Conservation (phyloP, 2,888 invertebrate species). For the Tanypteryx hageni region DNA sequence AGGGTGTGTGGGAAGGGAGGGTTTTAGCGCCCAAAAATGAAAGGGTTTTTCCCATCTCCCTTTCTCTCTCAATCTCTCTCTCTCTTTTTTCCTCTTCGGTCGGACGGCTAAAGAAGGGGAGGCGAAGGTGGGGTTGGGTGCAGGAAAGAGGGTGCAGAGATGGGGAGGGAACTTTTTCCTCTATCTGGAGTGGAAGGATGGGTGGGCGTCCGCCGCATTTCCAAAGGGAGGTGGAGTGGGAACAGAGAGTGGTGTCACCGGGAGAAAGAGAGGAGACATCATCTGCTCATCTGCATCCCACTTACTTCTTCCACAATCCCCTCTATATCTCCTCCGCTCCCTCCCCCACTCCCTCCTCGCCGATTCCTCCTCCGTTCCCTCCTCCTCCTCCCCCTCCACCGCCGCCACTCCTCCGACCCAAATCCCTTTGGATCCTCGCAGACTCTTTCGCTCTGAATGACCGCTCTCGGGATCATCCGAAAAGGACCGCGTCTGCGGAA, state of each 20-base stretch:
- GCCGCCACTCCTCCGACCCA: neutral
- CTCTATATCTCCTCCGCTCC: conserved; percentile 31
- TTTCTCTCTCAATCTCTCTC: neutral
- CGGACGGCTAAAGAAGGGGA: neutral
- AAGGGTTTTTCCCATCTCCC: conserved; percentile 9
- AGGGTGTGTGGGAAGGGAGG: conserved; percentile 9
- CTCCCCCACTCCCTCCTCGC: neutral
- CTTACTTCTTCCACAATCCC: conserved; percentile 49
- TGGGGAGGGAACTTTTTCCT: neutral
- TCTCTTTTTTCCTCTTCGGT: neutral
- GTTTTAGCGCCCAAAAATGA: conserved; percentile 50
- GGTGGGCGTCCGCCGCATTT: neutral
- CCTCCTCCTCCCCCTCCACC: neutral
- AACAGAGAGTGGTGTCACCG: neutral
- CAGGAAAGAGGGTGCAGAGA: too few species aligned
- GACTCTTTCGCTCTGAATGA: conserved; percentile 34
- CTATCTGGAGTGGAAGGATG: neutral
- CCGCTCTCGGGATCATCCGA: conserved; percentile 42
- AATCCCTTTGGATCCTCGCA: conserved; percentile 54
- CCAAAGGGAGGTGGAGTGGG: neutral
- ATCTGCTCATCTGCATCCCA: conserved; percentile 55
- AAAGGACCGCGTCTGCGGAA: conserved; percentile 35
- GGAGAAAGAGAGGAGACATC: conserved; percentile 36
- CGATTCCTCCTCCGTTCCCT: conserved; percentile 32
- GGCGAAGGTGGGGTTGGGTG: conserved; percentile 6